These are phyloP conservation scores for Cynopterus sphinx DNA, from an alignment of 2,797 vertebrate species.

Conservation along the genomic window DNA sequence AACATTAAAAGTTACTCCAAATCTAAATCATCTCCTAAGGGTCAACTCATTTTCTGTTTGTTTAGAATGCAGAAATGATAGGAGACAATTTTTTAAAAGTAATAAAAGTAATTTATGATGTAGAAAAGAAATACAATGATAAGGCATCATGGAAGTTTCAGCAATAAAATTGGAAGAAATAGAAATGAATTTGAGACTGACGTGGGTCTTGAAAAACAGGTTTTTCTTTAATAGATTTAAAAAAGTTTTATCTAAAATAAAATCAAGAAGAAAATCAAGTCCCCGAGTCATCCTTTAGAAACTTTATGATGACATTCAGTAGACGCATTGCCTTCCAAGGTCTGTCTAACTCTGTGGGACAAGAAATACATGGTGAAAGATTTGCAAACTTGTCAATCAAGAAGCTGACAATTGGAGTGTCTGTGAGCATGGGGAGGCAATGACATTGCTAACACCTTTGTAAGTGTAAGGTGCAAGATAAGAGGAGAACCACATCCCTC, in stretches of 20 bases:
- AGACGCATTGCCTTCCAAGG: neutral
- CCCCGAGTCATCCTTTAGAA: neutral
- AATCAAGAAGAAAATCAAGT: slow-evolving; percentile 15
- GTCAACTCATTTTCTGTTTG: neutral
- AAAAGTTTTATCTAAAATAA: neutral
- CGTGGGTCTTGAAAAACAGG: neutral
- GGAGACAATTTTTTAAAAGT: neutral
- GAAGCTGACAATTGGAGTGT: neutral
- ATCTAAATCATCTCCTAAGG: neutral
- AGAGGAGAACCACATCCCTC: neutral
- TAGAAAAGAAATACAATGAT: neutral
- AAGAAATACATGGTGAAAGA: neutral
- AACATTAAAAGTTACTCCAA: neutral
- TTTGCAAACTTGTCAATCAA: slow-evolving; percentile 50
- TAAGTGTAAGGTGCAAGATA: neutral
- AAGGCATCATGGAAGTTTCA: neutral
- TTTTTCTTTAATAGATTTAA: neutral
- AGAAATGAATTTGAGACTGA: neutral
- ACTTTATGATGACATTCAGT: neutral
- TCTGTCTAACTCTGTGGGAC: neutral
- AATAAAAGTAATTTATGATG: neutral
- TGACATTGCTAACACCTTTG: slow-evolving; percentile 23
- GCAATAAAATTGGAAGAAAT: neutral
- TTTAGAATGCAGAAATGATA: neutral
- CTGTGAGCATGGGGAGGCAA: neutral